These are phyloP conservation scores for Phymastichus coffea DNA, from an alignment of 1,140 invertebrate species.

Conservation along the genomic window DNA sequence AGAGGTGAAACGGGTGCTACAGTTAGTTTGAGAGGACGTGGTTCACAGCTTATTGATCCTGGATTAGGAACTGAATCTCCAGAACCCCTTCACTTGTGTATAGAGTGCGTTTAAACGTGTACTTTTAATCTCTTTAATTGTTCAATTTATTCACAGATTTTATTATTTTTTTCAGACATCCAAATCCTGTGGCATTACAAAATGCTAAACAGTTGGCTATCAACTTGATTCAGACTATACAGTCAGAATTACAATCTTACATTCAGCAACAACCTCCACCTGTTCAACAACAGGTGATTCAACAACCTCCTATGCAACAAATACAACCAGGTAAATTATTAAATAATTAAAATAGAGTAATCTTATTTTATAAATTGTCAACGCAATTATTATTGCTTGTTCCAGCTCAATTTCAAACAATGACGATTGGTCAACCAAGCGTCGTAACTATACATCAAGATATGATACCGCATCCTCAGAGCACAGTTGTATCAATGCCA, in stretches of 20 bases:
- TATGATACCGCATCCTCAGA: constrained; percentile 54
- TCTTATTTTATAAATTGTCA: constrained; percentile 17
- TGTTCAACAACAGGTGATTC: constrained; percentile 49
- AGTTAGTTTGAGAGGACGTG: constrained; percentile 70
- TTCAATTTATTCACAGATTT: background rate
- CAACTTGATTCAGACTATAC: constrained; percentile 79
- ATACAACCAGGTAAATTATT: constrained; percentile 43
- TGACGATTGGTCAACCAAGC: constrained; percentile 56
- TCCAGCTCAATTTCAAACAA: constrained; percentile 55
- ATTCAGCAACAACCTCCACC: constrained; percentile 59
- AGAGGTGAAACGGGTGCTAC: constrained; percentile 74
- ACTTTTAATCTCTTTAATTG: constrained; percentile 3
- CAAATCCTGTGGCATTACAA: constrained; percentile 67
- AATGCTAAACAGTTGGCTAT: constrained; percentile 72
- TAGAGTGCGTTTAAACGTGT: constrained; percentile 61
- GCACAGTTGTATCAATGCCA: constrained; percentile 51
- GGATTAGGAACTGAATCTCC: constrained; percentile 66
- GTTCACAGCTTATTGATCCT: constrained; percentile 66
- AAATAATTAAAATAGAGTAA: constrained; percentile 11
- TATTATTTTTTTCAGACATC: constrained; percentile 58
- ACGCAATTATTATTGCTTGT: constrained; percentile 8
- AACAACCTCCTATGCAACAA: constrained; percentile 49
- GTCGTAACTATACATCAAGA: constrained; percentile 57
- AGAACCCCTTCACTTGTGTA: constrained; percentile 77
- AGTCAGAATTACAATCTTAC: constrained; percentile 70